Evolutionary conservation across 2,113 vertebrate species (phyloP).

Genomic region (Polypterus bichir): DNA sequence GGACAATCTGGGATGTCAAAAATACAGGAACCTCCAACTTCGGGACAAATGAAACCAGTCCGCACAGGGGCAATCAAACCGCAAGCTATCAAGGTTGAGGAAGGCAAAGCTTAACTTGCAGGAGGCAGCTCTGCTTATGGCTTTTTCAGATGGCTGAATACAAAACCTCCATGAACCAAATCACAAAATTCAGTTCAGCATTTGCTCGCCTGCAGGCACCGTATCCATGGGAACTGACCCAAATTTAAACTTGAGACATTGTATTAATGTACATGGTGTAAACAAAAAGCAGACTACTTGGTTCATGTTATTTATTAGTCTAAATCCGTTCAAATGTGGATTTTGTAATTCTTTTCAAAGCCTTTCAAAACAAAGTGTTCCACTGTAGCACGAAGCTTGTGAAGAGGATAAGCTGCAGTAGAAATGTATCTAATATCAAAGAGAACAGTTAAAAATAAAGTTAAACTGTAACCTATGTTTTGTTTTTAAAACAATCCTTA

Average conservation of each 20-base stretch:
- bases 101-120: conserved; percentile 66
- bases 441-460: too few species aligned
- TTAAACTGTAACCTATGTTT: too few species aligned
- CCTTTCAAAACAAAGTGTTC: too few species aligned
- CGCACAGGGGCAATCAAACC: conserved; percentile 86
- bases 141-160: background rate
- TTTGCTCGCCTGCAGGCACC: background rate
- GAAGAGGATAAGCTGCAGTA: too few species aligned
- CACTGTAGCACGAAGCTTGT: too few species aligned
- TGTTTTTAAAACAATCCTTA: too few species aligned
- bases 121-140: background rate
- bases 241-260: conserved; percentile 31
- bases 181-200: conserved; percentile 24
- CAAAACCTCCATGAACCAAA: background rate
- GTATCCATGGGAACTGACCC: background rate
- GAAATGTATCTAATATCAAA: too few species aligned
- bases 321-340: too few species aligned
- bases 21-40: conserved; percentile 62
- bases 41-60: conserved; percentile 64
- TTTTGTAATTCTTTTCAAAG: too few species aligned
- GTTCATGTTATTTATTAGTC: too few species aligned
- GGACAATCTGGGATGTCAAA: conserved; percentile 60
- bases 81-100: conserved; percentile 77
- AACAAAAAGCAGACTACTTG: conserved; percentile 25
- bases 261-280: conserved; percentile 41